Base-by-base conservation (phyloP, 2,113 vertebrate species). In the Macquaria australasica region DNA sequence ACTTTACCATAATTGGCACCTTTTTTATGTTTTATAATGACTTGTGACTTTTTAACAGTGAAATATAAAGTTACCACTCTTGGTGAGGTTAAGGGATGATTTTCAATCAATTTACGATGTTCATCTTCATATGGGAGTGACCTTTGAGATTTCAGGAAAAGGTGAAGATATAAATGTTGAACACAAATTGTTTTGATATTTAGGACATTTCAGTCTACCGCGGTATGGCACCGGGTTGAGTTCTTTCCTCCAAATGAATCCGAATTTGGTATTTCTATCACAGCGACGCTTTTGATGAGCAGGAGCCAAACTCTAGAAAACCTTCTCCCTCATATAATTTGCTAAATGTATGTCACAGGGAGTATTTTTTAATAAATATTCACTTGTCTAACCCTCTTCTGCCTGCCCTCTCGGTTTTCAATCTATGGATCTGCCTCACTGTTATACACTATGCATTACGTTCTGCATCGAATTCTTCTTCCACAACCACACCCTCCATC, bases 281-380 rank as follows among this genome's bases (percentile, higher is more conserved):
- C 14, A 48, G 41, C 31, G 25, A 45, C 39, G 37, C 41, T 84
- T 66, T 64, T 50, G 58, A 63, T 75, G 37, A 79, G 67, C 73
- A 85, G 50, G 31, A 56, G 84, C 56, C 79, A 87, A 71, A 68
- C 60, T 51, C 12, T 25, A 41, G 79, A 82, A 73, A 51, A 28
- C 8, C 1, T 51, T 14, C 55, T n/a, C 11, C 59, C 45, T 75
- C 64, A 70, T 82, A 59, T 34, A 58, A 81, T 81, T 84, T 74
- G 51, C 84, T 84, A 87, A 85, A 90, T 73, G 23, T 73, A 66
- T 85, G 82, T 87, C 88, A 89, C 78, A 48, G 75, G 12, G 59
- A 81, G 70, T 88, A 70, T 88, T 89, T 90, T 20, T 86, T 81
- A 28, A 94, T 94, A 92, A 79, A 94, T 95, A 91, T 82, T 88